Evolutionary conservation across 2,888 invertebrate genomes (phyloP), one percentile per base, ranked within the genome.

Genomic region (Phortica okadai): DNA sequence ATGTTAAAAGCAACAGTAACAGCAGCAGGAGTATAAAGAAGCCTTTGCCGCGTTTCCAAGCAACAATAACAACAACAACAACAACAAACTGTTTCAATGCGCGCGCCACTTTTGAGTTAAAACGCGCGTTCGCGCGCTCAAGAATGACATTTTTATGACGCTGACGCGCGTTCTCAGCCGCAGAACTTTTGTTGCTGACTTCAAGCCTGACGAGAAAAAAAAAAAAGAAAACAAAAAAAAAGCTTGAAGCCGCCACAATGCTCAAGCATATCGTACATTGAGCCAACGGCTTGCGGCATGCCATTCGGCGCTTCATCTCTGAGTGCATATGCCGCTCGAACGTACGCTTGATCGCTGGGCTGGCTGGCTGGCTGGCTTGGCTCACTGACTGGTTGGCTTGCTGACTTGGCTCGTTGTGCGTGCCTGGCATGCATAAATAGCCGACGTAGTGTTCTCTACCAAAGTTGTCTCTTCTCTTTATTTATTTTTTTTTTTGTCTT

Each of bases 101-200:
- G 50, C 50, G 50, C 50, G 50, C 50, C 14, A 50, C 50, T 50
- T 50, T 50, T 50, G 50, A 50, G 50, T 14, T 14, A 14, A 14
- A 50, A 50, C 10, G 50, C 50, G 50, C 50, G 50, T 14, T 8
- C 75, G 78, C 79, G 79, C 79, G 78, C 81, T 78, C 77, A 78
- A 70, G 85, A 86, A 83, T 86, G 86, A 86, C 86, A 86, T 84
- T 86, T 86, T 88, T 86, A 86, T 84, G 86, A 86, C 79, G 84
- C 85, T 86, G 88, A 88, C 85, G 88, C 85, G 88, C 69, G 76
- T 59, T 66, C 85, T 54, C 79, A 83, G 79, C 80, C 5, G 8
- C 33, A 59, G 8, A 59, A 33, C 4, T 33, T 33, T 33, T 33
- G 33, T 33, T 33, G 33, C 4, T 33, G 33, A 4, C 4, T 2